A percentile compares a stretch with the other conserved stretches of the same genome.
These are phyloP conservation scores for Thalassophryne amazonica DNA, from an alignment of 2,797 vertebrate genomes.

Conservation along the genomic window DNA sequence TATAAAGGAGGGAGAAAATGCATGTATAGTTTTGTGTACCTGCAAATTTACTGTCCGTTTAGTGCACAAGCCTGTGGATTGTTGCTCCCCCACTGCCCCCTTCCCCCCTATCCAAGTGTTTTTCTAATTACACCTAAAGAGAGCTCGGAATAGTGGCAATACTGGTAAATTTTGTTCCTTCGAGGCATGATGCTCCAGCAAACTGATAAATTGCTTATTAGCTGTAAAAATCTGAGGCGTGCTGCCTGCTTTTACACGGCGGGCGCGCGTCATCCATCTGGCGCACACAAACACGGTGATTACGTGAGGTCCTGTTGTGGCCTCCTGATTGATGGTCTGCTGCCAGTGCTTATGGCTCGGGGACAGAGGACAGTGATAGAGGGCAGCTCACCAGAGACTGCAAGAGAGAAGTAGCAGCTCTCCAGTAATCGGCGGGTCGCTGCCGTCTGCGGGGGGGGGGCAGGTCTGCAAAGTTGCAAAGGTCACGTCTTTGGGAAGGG, in stretches of 20 bases:
- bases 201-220: slow-evolving; percentile 41
- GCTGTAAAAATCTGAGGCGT: slow-evolving; percentile 19
- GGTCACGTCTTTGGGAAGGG: too few species aligned
- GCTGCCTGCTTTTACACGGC: slow-evolving; percentile 1
- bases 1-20: too few species aligned
- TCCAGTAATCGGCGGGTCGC: slow-evolving; percentile 52
- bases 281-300: slow-evolving; percentile 17
- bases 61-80: too few species aligned
- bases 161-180: slow-evolving; percentile 6
- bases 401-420: slow-evolving; percentile 24
- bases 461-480: too few species aligned
- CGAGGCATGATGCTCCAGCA: slow-evolving; percentile 37
- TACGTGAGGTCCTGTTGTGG: slow-evolving; percentile 52
- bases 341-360: slow-evolving; percentile 39
- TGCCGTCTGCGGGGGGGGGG: slow-evolving; percentile 13
- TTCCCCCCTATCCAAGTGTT: too few species aligned
- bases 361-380: slow-evolving; percentile 51
- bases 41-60: too few species aligned
- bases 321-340: slow-evolving; percentile 64
- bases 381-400: slow-evolving; percentile 59
- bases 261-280: neutral
- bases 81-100: too few species aligned
- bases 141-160: slow-evolving; percentile 1
- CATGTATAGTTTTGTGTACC: too few species aligned
- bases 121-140: too few species aligned